phyloP scores from a whole-genome alignment of 1,140 invertebrate genomes.

The Macrocentrus cingulum region DNA sequence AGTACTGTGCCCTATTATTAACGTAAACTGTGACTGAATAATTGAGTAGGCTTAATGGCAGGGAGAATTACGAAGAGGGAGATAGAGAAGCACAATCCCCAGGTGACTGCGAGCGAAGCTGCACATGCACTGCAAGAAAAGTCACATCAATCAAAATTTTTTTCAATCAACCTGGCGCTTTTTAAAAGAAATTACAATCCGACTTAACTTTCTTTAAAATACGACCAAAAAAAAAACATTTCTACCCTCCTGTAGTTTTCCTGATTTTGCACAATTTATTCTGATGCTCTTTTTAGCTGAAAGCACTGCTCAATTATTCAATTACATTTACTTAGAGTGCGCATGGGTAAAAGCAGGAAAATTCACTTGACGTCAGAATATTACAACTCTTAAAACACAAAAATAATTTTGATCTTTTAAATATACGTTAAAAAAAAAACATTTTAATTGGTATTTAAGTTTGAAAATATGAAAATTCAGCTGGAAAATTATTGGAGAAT shows the following conservation, averaged over 20 bases:
- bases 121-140: conserved; percentile 27
- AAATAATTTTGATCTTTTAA: too few relatives aligned
- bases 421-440: too few relatives aligned
- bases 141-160: background rate
- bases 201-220: too few relatives aligned
- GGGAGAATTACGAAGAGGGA: conserved; percentile 44
- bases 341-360: conserved; percentile 21
- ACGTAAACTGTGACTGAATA: conserved; percentile 47
- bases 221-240: too few relatives aligned
- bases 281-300: conserved; percentile 34
- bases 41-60: conserved; percentile 48
- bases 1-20: conserved; percentile 45
- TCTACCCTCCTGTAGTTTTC: too few relatives aligned
- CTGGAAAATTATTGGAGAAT: too few relatives aligned
- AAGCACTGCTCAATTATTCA: conserved; percentile 49
- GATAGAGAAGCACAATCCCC: conserved; percentile 42
- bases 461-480: too few relatives aligned
- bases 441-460: too few relatives aligned
- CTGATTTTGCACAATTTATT: conserved; percentile 24
- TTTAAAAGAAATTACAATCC: too few relatives aligned
- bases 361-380: too few relatives aligned
- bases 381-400: too few relatives aligned
- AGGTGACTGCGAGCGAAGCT: conserved; percentile 43
- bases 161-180: conserved; percentile 13
- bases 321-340: conserved; percentile 45